phyloP scores from a whole-genome alignment of 1,140 invertebrate genomes.

The Papilio dardanus region DNA sequence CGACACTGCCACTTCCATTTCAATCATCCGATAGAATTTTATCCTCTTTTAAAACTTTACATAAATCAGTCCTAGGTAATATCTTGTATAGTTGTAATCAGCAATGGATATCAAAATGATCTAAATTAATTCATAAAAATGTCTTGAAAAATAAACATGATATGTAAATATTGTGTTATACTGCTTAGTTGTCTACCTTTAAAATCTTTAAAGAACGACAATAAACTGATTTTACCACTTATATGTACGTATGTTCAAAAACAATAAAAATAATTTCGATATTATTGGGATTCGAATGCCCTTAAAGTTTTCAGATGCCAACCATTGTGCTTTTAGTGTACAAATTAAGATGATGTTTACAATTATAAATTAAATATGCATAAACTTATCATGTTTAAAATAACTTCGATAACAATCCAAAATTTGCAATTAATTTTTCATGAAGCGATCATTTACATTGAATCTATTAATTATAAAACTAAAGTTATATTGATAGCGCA shows the following conservation, averaged over 20 bases:
- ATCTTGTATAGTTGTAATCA: neutral
- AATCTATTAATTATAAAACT: conserved; percentile 27
- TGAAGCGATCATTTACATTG: neutral
- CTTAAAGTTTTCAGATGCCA: neutral
- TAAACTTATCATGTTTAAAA: neutral
- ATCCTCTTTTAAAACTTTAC: neutral
- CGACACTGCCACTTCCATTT: conserved; percentile 44
- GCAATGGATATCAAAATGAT: neutral
- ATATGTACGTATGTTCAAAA: too few species aligned
- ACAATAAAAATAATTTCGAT: too few species aligned
- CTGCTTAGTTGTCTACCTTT: too few species aligned
- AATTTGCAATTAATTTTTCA: neutral
- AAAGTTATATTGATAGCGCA: conserved; percentile 1
- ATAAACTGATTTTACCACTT: too few species aligned
- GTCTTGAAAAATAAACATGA: neutral
- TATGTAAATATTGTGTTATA: too few species aligned
- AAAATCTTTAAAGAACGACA: too few species aligned
- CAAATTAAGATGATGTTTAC: neutral
- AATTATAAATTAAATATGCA: neutral
- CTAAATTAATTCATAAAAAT: neutral
- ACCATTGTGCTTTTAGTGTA: neutral
- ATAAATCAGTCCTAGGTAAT: neutral
- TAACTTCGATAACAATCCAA: neutral
- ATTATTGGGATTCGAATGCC: neutral
- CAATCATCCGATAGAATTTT: neutral